These are phyloP conservation scores for Leucoma salicis DNA, from an alignment of 2,888 invertebrate species.

Conservation along the genomic window DNA sequence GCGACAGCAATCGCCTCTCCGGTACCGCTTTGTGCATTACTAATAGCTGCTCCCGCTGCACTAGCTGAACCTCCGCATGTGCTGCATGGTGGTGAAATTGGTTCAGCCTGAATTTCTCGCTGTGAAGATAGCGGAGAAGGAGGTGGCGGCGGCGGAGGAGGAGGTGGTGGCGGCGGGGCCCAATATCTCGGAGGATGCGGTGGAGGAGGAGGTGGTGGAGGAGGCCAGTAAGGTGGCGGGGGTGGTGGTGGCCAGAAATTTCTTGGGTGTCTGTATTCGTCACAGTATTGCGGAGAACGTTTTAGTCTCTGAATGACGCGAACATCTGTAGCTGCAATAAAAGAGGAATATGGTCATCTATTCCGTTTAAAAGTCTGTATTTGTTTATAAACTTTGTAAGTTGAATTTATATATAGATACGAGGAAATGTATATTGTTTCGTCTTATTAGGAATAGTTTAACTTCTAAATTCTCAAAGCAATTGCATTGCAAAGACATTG, in stretches of 20 bases:
- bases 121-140: slow-evolving; percentile 23
- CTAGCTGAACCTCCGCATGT: slow-evolving; percentile 21
- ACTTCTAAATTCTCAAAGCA: no score
- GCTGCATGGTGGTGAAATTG: slow-evolving; percentile 22
- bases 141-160: slow-evolving; percentile 20
- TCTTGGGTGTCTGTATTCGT: slow-evolving; percentile 12
- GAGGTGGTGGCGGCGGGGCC: slow-evolving; percentile 27
- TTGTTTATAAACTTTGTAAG: no score
- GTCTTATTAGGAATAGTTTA: no score
- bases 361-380: no score
- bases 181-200: slow-evolving; percentile 19
- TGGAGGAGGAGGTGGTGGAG: slow-evolving; percentile 20
- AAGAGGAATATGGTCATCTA: no score
- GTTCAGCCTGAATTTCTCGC: slow-evolving; percentile 23
- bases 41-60: slow-evolving; percentile 35
- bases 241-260: slow-evolving; percentile 22
- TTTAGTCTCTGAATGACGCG: slow-evolving; percentile 43
- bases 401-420: no score
- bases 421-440: no score
- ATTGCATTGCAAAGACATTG: no score
- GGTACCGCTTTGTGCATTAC: slow-evolving; percentile 50
- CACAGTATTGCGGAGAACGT: slow-evolving; percentile 50
- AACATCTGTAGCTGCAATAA: slow-evolving; percentile 43
- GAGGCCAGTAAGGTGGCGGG: slow-evolving; percentile 19
- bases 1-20: slow-evolving; percentile 56